Base-by-base conservation (phyloP, 2,797 vertebrate genomes). In the Muraenolepis orangiensis region DNA sequence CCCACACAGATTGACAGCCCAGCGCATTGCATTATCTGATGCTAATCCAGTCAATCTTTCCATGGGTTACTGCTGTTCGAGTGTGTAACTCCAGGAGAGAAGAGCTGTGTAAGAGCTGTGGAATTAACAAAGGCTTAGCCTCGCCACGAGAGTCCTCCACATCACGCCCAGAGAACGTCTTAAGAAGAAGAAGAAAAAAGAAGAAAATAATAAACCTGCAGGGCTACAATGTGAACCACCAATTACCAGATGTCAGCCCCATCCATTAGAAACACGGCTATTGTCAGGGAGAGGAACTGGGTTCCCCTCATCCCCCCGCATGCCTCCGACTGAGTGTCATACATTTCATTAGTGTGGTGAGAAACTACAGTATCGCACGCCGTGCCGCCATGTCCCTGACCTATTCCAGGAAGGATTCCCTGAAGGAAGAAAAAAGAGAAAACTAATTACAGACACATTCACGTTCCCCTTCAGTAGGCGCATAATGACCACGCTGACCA, bases 41-140 rank as follows among this genome's bases (percentile, higher is more conserved):
- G 73, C 81, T 90, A 88, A 92, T 91, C 88, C 90, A 73, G 68
- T 80, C 90, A 89, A 91, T 90, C 90, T 87, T 79, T 86, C 75
- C 82, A 82, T 26, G 81, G 87, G 86, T 79, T 46, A 74, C 80
- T 85, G 86, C 29, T 79, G 82, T 73, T 86, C 83, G 74, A n/a
- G n/a, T 32, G 77, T 85, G 86, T 87, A 90, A 86, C 90, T 89
- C 85, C 76, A 78, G 82, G 85, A 77, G 85, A 83, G n/a, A n/a
- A n/a, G n/a, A 89, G 6, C 81, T 88, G 86, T 81, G 23, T n/a
- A 84, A 74, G 78, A 79, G 82, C 85, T 84, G 87, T 89, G 84
- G 87, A 84, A 85, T 89, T 86, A 88, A 89, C 89, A 87, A 88
- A 85, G 87, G 86, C 80, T 90, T 89, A 90, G 90, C 88, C 85